Conservation (phyloP, 2,113 vertebrate species). For the Manacus vitellinus region DNA sequence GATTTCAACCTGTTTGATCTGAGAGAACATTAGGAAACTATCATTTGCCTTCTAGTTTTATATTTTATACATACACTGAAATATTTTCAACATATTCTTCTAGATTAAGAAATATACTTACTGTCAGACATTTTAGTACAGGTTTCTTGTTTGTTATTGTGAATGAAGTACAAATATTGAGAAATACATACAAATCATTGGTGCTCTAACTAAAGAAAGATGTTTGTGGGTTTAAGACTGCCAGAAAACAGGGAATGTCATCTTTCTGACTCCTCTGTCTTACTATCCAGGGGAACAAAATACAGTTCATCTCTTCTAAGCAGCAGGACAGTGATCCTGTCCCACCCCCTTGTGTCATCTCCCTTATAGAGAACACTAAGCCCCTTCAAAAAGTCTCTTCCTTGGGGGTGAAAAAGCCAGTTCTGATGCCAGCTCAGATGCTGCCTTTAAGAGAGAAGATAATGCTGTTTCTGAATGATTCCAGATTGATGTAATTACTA, state of each 20-base stretch:
- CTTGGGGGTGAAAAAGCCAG: not conserved
- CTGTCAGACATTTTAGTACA: not conserved
- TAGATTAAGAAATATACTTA: not conserved
- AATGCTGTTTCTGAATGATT: slow-evolving; percentile 1
- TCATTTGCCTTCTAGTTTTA: not conserved
- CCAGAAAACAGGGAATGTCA: not conserved
- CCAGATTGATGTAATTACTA: not conserved
- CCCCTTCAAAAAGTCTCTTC: not conserved
- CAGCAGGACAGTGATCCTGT: not conserved
- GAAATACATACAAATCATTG: not conserved
- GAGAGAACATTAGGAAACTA: not conserved
- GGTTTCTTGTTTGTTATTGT: not conserved
- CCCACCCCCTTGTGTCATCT: not conserved
- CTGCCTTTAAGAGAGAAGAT: not conserved
- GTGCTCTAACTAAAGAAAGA: not conserved
- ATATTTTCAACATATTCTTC: not conserved
- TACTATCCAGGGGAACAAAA: not conserved
- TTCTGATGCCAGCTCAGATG: not conserved
- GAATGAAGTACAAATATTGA: not conserved
- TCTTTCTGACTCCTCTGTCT: not conserved
- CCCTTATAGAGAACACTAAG: not conserved
- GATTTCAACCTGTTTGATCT: not conserved
- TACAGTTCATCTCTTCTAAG: not conserved
- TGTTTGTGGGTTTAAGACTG: not conserved
- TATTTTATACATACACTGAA: not conserved